These are phyloP conservation scores for Phyllopteryx taeniolatus DNA, from an alignment of 2,113 vertebrate genomes.

Conservation along the genomic window DNA sequence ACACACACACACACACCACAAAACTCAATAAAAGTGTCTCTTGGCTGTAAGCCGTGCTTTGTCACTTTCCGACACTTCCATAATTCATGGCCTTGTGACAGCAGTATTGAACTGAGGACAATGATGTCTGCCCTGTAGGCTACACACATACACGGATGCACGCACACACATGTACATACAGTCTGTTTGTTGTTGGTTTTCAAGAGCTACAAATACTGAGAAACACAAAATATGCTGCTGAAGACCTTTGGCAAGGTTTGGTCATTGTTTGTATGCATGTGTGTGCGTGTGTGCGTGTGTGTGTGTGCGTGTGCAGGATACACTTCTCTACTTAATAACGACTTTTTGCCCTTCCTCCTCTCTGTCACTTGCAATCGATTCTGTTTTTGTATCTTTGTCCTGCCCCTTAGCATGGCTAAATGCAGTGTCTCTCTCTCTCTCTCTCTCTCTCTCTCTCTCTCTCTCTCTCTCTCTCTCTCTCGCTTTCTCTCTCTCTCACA, in stretches of 20 bases:
- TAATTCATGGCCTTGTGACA: slow-evolving; percentile 67
- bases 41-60: slow-evolving; percentile 56
- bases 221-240: slow-evolving; percentile 8
- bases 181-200: neutral
- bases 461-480: slow-evolving; percentile 4
- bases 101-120: slow-evolving; percentile 63
- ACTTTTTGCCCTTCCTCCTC: slow-evolving; percentile 49
- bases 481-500: slow-evolving; percentile 4
- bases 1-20: slow-evolving; percentile 34
- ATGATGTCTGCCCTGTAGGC: slow-evolving; percentile 59
- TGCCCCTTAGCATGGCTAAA: slow-evolving; percentile 64
- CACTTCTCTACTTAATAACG: slow-evolving; percentile 36
- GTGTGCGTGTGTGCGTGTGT: slow-evolving; percentile 2
- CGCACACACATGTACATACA: slow-evolving; percentile 9
- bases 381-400: slow-evolving; percentile 59
- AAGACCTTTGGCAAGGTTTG: slow-evolving; percentile 15
- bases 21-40: slow-evolving; percentile 64
- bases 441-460: neutral
- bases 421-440: slow-evolving; percentile 30
- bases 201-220: slow-evolving; percentile 18
- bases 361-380: slow-evolving; percentile 57
- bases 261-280: neutral
- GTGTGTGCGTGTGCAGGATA: slow-evolving; percentile 7
- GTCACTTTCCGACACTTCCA: slow-evolving; percentile 63
- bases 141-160: slow-evolving; percentile 27